Base-by-base conservation (phyloP, 1,140 invertebrate species). In the Atopsyche davidsoni region DNA sequence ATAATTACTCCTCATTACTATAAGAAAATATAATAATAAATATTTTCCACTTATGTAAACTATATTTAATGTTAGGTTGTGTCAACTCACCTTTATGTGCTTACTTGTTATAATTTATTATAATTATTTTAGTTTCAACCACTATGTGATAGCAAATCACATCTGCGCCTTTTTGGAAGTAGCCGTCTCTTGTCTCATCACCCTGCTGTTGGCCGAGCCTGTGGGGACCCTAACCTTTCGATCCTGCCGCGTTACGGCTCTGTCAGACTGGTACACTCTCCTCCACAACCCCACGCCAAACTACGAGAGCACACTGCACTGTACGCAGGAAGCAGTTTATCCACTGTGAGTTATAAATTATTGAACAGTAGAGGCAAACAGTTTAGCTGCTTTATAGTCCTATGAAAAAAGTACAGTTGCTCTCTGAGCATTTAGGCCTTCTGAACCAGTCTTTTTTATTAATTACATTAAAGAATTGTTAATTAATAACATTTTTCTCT, bases 241-340 rank as follows among this genome's bases (percentile, higher is more conserved):
- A 59, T 86, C 89, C 1, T 97, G 94, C 63, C 77, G 74, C 41
- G 85, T 86, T 0, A 75, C 79, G 24, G 79, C 80, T 14, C 68
- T 97, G 3, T 85, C 90, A 0, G 94, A 98, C 69, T 98, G 94
- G 94, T 98, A 98, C 66, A 96, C 94, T 0, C 67, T 97, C 47
- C 74, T 97, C 16, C 88, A 95, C 55, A 98, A 98, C 75, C 96
- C 95, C 18, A 84, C 79, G 58, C 90, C 92, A 4, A 88, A 95
- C 66, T 97, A 96, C 72, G 86, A 89, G 58, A 77, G 83, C 42
- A 87, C 82, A 43, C 68, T 98, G 14, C 83, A 95, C 69, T 98
- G 95, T 69, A 95, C 94, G 0, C 92, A 97, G 63, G 95, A 98
- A 75, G 90, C 92, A 35, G 93, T 97, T 0, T 98, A 95, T 77